Conservation (phyloP, 2,888 invertebrate genomes). For the Ochropacha duplaris region DNA sequence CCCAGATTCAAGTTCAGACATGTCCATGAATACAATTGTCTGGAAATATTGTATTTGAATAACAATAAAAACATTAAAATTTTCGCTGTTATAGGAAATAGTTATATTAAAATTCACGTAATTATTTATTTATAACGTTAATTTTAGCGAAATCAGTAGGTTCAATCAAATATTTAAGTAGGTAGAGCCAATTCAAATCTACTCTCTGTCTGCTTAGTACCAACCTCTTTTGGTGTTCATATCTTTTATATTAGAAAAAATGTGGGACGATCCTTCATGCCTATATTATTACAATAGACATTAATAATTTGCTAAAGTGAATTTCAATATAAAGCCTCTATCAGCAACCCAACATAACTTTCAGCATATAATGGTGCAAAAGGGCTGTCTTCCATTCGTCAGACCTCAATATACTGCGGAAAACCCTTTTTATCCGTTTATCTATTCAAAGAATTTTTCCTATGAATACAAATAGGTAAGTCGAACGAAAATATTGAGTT, state of each 20-base stretch:
- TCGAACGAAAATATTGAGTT: constrained; percentile 59
- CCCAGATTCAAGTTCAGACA: no score
- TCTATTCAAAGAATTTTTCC: constrained; percentile 64
- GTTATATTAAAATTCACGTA: no score
- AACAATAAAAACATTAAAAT: no score
- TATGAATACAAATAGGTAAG: constrained; percentile 67
- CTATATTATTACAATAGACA: not conserved
- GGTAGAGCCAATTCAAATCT: no score
- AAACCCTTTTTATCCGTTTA: constrained; percentile 64
- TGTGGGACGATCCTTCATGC: not conserved
- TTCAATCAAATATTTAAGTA: no score
- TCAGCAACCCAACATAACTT: constrained; percentile 1
- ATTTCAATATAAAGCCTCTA: not conserved
- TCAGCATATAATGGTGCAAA: constrained; percentile 13
- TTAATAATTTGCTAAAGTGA: not conserved
- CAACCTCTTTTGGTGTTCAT: no score
- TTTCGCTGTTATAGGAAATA: no score
- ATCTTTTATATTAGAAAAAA: not conserved
- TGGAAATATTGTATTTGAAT: no score
- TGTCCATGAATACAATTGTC: no score
- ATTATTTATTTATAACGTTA: no score
- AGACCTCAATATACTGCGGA: constrained; percentile 53
- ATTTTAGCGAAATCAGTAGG: no score
- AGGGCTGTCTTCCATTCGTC: constrained; percentile 50
- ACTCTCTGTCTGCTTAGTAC: no score